Evolutionary conservation across 2,888 invertebrate genomes (phyloP), one percentile per base, ranked within the genome.

Genomic region (Parthenolecanium corni): DNA sequence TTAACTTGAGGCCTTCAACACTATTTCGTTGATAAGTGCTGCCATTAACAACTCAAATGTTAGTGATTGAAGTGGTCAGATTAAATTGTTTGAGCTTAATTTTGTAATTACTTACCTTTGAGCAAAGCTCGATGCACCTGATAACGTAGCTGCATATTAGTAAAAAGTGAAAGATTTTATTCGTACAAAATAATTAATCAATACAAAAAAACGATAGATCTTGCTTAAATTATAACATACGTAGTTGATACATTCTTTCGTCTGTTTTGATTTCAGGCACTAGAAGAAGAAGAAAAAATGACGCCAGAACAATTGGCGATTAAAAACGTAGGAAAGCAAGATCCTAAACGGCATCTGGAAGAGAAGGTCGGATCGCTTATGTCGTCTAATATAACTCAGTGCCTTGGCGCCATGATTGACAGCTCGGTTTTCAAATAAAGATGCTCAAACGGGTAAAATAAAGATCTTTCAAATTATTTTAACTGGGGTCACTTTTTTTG

Each of bases 211-310:
- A 44, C 12, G 16, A 44, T 12, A 18, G 16, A 5, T 44, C 44
- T 20, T 18, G n/a, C n/a, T n/a, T n/a, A 5, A 6, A 16, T 18
- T 18, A 5, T 6, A 44, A 44, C 12, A 20, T 16, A 18, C 12
- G 20, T 44, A 44, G n/a, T n/a, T n/a, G n/a, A n/a, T n/a, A n/a
- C n/a, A n/a, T n/a, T n/a, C n/a, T 51, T 6, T 5, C 21, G 20
- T 21, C 18, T 1, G 23, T 31, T 66, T 65, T 52, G 62, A 64
- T 70, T 70, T 38, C 68, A 85, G 81, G 91, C 97, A 6, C 77
- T 98, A 66, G 97, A 98, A 76, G 98, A 98, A 70, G 98, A 98
- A 74, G 97, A 98, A 72, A 96, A 94, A 75, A 96, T 98, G 96
- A 97, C 97, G 3, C 92, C 95, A 1, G 96, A 97, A 75, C 97